Evolutionary conservation across 2,113 vertebrate genomes (phyloP), one percentile per base, ranked within the genome.

Genomic region (Chauna torquata): DNA sequence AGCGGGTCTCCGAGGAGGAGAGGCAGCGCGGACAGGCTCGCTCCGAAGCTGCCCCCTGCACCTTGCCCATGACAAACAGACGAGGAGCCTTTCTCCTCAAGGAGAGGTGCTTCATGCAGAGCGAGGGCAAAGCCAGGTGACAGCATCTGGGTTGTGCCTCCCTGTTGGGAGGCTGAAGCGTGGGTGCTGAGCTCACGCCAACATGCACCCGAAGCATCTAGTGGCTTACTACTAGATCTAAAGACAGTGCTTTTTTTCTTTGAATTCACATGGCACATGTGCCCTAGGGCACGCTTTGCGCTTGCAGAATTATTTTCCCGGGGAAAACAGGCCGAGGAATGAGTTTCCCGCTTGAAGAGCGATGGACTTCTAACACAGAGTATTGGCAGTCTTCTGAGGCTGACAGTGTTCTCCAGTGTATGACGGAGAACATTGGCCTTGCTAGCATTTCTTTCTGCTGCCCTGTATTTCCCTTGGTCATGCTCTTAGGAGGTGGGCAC

Each of bases 81-180:
- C 3, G 44, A 11, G 30, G 15, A 59, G 40, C 36, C 28, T 5
- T 50, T 10, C 24, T 17, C 69, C 47, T 19, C 1, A 1, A 28
- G 8, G 55, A 15, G 54, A 42, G 2, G 8, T 2, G 0, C 54
- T 2, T 11, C 7, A 8, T 2, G 11, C 40, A 2, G 30, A 12
- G 58, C 1, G 19, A 2, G 86, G n/a, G 47, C 58, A 4, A 71
- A 28, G 7, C 28, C 24, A 11, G 17, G 17, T 3, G 24, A 12
- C 11, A 8, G 0, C 17, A 0, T 0, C 45, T 6, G 78, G 11
- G 12, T 10, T n/a, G n/a, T n/a, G n/a, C n/a, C 2, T 49, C 38
- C 38, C 12, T 8, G 15, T 24, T 30, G 1, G 32, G n/a, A 7
- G 44, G 20, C 62, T 66, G 58, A 15, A 6, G 68, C 52, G 25